Percentiles rank a stretch among this genome's conserved stretches.
phyloP scores from a whole-genome alignment of 2,888 invertebrate species.

The Allygus modestus region DNA sequence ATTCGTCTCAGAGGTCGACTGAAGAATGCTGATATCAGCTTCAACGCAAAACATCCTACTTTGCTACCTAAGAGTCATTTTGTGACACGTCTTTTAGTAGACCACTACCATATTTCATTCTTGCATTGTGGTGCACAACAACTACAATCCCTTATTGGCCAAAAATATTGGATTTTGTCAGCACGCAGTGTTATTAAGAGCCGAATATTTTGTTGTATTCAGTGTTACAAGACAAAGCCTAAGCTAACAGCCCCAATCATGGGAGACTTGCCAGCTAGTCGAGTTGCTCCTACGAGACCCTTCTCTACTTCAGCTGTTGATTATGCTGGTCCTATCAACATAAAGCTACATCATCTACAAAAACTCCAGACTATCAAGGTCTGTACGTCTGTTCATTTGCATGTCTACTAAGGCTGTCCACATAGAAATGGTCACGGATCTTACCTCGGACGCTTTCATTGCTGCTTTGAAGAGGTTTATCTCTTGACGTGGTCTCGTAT shows the following conservation, averaged over 20 bases:
- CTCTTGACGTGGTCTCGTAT: too few relatives aligned
- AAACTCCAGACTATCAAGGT: conserved; percentile 32
- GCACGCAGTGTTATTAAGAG: not conserved
- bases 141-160: not conserved
- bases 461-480: too few relatives aligned
- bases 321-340: conserved; percentile 54
- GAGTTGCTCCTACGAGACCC: not conserved
- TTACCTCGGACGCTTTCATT: too few relatives aligned
- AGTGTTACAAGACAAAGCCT: conserved; percentile 21
- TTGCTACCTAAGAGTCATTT: conserved; percentile 4
- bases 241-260: conserved; percentile 35
- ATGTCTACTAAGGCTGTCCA: too few relatives aligned
- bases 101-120: not conserved
- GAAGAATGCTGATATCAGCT: conserved; percentile 26
- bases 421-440: too few relatives aligned
- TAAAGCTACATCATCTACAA: not conserved
- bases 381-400: conserved; percentile 69
- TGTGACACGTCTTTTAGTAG: not conserved
- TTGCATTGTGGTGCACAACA: conserved; percentile 13
- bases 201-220: not conserved
- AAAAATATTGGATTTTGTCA: conserved; percentile 15
- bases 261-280: conserved; percentile 54
- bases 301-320: conserved; percentile 60
- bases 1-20: conserved; percentile 65
- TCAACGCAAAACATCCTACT: conserved; percentile 40